Conservation (phyloP, 2,888 invertebrate species). For the Sesia bembeciformis region DNA sequence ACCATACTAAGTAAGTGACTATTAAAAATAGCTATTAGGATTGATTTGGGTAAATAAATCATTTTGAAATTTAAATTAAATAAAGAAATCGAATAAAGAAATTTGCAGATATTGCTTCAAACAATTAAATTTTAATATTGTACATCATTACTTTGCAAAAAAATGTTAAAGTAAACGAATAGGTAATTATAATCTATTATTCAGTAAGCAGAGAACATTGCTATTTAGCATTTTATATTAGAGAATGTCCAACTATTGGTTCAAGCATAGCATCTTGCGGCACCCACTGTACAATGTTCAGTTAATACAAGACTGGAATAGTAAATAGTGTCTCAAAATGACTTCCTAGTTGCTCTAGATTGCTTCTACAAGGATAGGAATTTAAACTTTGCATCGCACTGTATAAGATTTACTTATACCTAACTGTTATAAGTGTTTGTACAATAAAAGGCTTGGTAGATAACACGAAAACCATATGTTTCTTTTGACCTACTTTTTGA, state of each 20-base stretch:
- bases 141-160: no score
- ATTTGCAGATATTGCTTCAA: no score
- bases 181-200: background rate
- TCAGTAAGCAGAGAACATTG: background rate
- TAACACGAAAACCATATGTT: background rate
- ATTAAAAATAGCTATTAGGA: no score
- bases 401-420: background rate
- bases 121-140: no score
- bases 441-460: background rate
- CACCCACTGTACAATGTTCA: conserved; percentile 14
- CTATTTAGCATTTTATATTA: background rate
- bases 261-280: conserved; percentile 17
- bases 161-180: no score
- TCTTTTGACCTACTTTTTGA: background rate
- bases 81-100: no score
- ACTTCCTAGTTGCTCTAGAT: conserved; percentile 2
- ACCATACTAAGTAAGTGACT: no score
- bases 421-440: background rate
- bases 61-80: no score
- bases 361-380: background rate
- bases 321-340: conserved; percentile 19
- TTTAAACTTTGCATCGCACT: background rate
- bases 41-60: no score
- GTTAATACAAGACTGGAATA: conserved; percentile 23
- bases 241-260: conserved; percentile 7